These are phyloP conservation scores for Todiramphus chloris DNA, from an alignment of 2,113 vertebrate genomes.

Conservation along the genomic window DNA sequence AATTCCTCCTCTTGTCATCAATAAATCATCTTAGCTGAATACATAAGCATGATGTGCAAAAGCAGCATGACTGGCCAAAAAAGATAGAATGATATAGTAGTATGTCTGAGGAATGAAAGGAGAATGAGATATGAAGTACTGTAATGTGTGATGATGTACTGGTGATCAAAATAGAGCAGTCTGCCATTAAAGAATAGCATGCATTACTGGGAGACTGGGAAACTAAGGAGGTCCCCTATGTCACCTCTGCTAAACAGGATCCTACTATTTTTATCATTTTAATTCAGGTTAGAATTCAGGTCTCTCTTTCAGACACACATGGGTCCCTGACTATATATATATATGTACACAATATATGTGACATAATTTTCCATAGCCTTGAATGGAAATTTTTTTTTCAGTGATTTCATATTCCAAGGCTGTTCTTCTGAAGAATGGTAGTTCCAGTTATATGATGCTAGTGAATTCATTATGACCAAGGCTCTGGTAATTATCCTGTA, in stretches of 20 bases:
- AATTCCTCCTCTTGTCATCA: neutral
- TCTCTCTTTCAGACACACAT: neutral
- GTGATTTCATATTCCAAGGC: neutral
- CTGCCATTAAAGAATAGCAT: neutral
- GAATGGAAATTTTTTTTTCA: neutral
- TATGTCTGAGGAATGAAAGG: neutral
- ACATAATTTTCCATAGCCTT: neutral
- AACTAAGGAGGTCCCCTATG: neutral
- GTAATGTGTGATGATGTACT: neutral
- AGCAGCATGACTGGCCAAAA: neutral
- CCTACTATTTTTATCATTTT: constrained; percentile 32
- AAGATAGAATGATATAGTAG: neutral
- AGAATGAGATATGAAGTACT: neutral
- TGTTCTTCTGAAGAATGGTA: neutral
- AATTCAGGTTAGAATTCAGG: constrained; percentile 48
- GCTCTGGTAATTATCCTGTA: neutral
- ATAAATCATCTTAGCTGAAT: neutral
- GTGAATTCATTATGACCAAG: neutral
- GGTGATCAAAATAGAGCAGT: neutral
- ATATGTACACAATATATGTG: neutral
- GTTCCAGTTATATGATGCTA: neutral
- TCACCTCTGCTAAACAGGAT: constrained; percentile 8
- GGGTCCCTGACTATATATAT: neutral
- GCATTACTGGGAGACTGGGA: neutral
- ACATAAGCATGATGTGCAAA: neutral